Percentiles rank a stretch among this genome's conserved stretches.
Conservation (phyloP, 1,140 invertebrate species). For the Oedothorax gibbosus region DNA sequence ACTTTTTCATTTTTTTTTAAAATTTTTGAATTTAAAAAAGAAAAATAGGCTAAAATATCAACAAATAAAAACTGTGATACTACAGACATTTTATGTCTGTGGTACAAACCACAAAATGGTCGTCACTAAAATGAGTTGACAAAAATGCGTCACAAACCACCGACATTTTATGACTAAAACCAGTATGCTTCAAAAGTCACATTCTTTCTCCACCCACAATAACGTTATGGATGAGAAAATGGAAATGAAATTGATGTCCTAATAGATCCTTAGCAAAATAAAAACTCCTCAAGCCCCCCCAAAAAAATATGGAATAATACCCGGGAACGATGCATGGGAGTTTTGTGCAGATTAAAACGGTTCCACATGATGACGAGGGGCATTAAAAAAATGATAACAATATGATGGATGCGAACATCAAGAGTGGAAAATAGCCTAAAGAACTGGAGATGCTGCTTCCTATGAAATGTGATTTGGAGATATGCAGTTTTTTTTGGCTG, state of each 20-base stretch:
- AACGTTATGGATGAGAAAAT: not conserved
- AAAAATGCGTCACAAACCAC: no score
- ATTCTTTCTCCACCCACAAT: no score
- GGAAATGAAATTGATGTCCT: slow-evolving; percentile 36
- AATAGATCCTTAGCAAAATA: slow-evolving; percentile 23
- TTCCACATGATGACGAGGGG: slow-evolving; percentile 10
- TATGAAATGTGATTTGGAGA: slow-evolving; percentile 11
- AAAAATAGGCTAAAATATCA: no score
- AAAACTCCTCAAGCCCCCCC: not conserved
- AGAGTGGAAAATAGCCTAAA: not conserved
- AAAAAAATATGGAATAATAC: slow-evolving; percentile 16
- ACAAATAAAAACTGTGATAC: no score
- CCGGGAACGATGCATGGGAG: slow-evolving; percentile 8
- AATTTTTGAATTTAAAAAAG: no score
- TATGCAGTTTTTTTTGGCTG: no score
- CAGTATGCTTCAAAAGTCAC: no score
- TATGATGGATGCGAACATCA: slow-evolving; percentile 35
- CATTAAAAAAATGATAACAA: slow-evolving; percentile 49
- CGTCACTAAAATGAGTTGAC: no score
- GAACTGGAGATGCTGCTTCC: slow-evolving; percentile 8
- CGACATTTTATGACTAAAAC: no score
- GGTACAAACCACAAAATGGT: no score
- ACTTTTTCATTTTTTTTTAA: no score
- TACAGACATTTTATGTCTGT: no score
- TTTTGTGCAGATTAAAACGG: slow-evolving; percentile 38